Evolutionary conservation across 23 tunicate genomes (phyloP).

Genomic region (Botrylloides violaceus): DNA sequence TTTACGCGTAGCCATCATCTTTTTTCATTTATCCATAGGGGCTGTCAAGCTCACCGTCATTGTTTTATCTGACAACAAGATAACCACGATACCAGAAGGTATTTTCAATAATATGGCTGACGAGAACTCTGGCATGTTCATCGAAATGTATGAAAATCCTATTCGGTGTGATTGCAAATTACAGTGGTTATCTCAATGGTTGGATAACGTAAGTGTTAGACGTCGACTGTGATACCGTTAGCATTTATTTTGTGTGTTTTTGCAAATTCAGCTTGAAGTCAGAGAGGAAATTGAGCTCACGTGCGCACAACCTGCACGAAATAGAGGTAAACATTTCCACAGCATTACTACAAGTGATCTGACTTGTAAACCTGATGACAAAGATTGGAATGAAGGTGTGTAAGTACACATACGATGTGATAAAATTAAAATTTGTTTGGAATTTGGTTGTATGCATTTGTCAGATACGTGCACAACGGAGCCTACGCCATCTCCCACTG

Average conservation of each 20-base stretch:
- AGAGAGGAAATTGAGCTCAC: conserved; percentile 7
- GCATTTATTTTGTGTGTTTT: no score
- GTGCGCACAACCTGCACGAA: conserved; percentile 55
- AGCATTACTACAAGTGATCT: conserved; percentile 25
- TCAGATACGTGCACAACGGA: no score
- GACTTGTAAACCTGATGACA: conserved; percentile 38
- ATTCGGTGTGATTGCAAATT: conserved; percentile 45
- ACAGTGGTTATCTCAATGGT: conserved; percentile 36
- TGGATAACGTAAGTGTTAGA: conserved; percentile 39
- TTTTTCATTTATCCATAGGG: conserved; percentile 27
- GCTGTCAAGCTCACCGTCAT: conserved; percentile 22
- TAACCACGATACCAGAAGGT: conserved; percentile 28
- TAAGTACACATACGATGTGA: not conserved
- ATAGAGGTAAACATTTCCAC: conserved; percentile 35
- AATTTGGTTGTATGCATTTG: no score
- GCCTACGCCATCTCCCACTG: no score
- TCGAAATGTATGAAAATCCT: conserved; percentile 33
- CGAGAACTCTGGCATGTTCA: not conserved
- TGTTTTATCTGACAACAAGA: conserved; percentile 54
- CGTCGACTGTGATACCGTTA: no score
- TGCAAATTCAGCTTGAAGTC: not conserved
- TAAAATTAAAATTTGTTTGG: not conserved
- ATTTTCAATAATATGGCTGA: conserved; percentile 38
- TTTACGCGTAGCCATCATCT: no score
- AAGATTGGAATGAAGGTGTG: conserved; percentile 24